Percentiles rank a stretch among this genome's conserved stretches.
These are phyloP conservation scores for Solenopsis invicta DNA, from an alignment of 1,140 invertebrate species.

Conservation along the genomic window DNA sequence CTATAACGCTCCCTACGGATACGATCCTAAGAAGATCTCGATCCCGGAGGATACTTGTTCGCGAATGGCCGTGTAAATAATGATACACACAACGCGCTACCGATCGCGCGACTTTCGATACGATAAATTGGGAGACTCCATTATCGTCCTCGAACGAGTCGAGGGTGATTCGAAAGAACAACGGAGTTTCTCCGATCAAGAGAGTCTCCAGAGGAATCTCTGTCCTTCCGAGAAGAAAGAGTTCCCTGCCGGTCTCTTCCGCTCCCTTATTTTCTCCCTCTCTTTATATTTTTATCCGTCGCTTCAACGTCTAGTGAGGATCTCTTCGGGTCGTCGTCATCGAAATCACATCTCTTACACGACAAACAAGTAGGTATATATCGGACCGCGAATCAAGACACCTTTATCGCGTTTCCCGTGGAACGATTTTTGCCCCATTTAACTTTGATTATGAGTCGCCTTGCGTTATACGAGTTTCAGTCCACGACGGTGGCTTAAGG, in stretches of 20 bases:
- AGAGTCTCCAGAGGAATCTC: slow-evolving; percentile 62
- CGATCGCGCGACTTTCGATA: slow-evolving; percentile 61
- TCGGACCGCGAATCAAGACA: slow-evolving; percentile 67
- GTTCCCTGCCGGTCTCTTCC: slow-evolving; percentile 54
- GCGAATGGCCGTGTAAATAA: slow-evolving; percentile 48
- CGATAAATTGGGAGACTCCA: slow-evolving; percentile 64
- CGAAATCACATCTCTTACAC: slow-evolving; percentile 67
- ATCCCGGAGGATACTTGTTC: slow-evolving; percentile 32
- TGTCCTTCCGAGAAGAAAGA: slow-evolving; percentile 59
- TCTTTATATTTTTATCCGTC: slow-evolving; percentile 46
- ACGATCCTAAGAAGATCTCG: slow-evolving; percentile 14
- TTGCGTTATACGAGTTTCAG: slow-evolving; percentile 71
- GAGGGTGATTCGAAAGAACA: slow-evolving; percentile 68
- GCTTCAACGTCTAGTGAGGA: slow-evolving; percentile 14
- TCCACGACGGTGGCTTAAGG: slow-evolving; percentile 64
- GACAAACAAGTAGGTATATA: slow-evolving; percentile 61
- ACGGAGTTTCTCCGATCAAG: slow-evolving; percentile 62
- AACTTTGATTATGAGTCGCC: slow-evolving; percentile 75
- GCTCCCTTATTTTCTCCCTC: slow-evolving; percentile 41
- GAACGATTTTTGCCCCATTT: slow-evolving; percentile 75
- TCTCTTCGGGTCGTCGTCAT: slow-evolving; percentile 17
- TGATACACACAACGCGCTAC: slow-evolving; percentile 49
- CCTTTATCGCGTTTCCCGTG: slow-evolving; percentile 71
- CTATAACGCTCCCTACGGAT: slow-evolving; percentile 1
- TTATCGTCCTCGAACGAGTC: slow-evolving; percentile 63